Conservation (phyloP, 2,113 vertebrate genomes). For the Sinocyclocheilus grahami region DNA sequence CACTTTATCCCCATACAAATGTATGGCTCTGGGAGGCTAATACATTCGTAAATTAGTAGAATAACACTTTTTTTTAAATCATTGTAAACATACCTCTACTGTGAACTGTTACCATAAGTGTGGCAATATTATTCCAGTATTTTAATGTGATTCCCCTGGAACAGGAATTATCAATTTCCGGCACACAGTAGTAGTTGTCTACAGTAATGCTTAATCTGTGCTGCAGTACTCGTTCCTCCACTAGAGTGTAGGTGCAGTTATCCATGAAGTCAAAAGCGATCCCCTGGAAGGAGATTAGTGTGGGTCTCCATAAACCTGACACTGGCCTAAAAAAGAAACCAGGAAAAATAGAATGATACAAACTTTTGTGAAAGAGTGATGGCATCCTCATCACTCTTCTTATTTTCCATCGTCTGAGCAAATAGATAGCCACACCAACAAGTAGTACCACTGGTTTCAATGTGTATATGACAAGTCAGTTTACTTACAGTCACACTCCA, state of each 20-base stretch:
- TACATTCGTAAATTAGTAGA: neutral
- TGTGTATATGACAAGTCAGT: neutral
- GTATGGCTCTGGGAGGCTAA: neutral
- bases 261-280: slow-evolving; percentile 64
- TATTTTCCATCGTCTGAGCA: neutral
- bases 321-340: slow-evolving; percentile 65
- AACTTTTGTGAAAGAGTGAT: neutral
- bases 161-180: slow-evolving; percentile 56
- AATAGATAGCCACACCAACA: neutral
- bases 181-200: slow-evolving; percentile 67
- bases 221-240: slow-evolving; percentile 66
- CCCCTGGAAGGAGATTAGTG: slow-evolving; percentile 76
- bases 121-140: slow-evolving; percentile 63
- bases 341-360: neutral
- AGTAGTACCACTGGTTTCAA: neutral
- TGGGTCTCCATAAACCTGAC: slow-evolving; percentile 75
- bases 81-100: slow-evolving; percentile 61
- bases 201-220: slow-evolving; percentile 69
- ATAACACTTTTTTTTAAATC: neutral
- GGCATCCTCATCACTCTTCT: neutral
- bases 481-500: slow-evolving; percentile 75
- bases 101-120: slow-evolving; percentile 48
- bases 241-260: slow-evolving; percentile 71
- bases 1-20: neutral
- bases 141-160: slow-evolving; percentile 67